Evolutionary conservation across 1,140 invertebrate species (phyloP).

Genomic region (Pomacea maculata): DNA sequence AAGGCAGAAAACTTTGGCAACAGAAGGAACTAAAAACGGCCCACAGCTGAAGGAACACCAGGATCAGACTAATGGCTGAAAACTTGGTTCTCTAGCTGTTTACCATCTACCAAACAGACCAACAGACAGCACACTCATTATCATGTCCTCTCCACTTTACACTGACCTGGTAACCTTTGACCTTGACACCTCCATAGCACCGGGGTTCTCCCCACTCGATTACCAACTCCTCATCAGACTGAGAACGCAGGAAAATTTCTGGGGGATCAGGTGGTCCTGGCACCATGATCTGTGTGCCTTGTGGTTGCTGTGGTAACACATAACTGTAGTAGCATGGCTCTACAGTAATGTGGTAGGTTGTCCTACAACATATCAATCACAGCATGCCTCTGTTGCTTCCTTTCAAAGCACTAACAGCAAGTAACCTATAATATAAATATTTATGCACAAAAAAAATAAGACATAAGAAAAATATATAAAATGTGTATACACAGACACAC

Average conservation of each 20-base stretch:
- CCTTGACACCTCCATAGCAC: constrained; percentile 57
- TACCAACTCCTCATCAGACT: constrained; percentile 59
- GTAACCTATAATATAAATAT: no score
- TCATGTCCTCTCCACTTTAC: background rate
- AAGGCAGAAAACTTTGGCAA: no score
- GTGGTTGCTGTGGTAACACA: constrained; percentile 43
- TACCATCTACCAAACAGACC: no score
- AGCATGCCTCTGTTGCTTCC: background rate
- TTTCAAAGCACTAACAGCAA: background rate
- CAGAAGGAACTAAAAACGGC: no score
- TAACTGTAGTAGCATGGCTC: constrained; percentile 57
- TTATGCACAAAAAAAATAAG: no score
- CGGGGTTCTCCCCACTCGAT: constrained; percentile 65
- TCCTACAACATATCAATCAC: constrained; percentile 35
- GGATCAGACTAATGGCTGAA: no score
- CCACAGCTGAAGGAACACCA: no score
- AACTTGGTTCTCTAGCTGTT: no score
- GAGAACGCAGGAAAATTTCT: constrained; percentile 59
- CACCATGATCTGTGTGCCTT: constrained; percentile 60
- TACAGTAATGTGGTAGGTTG: constrained; percentile 57
- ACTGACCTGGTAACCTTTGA: constrained; percentile 63
- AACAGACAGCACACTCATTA: no score
- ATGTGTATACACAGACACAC: no score
- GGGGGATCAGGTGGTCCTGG: constrained; percentile 64
- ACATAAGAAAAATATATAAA: no score